Base-by-base conservation (phyloP, 2,888 invertebrate genomes). In the Blastobasis adustella region DNA sequence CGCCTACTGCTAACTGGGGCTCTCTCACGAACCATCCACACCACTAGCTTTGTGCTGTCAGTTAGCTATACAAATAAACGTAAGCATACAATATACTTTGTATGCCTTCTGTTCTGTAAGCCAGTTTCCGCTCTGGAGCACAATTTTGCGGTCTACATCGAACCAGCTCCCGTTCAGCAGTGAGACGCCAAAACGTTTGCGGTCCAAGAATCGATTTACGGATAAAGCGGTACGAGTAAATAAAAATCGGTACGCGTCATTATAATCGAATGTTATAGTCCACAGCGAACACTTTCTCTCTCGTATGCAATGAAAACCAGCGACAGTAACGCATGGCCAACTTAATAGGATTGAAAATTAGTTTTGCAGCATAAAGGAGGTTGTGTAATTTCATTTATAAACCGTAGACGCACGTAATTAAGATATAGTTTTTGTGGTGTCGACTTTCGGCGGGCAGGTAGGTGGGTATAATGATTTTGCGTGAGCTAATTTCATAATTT, bases 171-270 rank as follows among this genome's bases (percentile, higher is more conserved):
- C 23, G 23, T 23, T 23, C 23, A 23, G 23, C 23, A 23, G 23
- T 23, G 23, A 23, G 23, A 23, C 23, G 23, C 23, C 64, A 70
- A 79, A 79, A 72, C 73, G 74, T 66, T 72, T 79, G 81, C 63
- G 78, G 78, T 76, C 60, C 69, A 58, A 69, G 74, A 79, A 76
- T 76, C 75, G 74, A 80, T 79, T 76, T 69, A 57, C 67, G 56
- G 60, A 65, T 69, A 67, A 72, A 69, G 65, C 65, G 71, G 70
- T 67, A 68, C 65, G 66, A 74, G 61, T 63, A 67, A 76, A 76
- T 73, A 76, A 79, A 79, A 74, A 73, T 71, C 76, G 74, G 77
- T 76, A 69, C 67, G 65, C 50, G 61, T 64, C 65, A 69, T 71
- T 67, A 66, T 69, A 48, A 51, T 45, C 46, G 55, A 51, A 44